Evolutionary conservation across 2,113 vertebrate genomes (phyloP).

Genomic region (Phyllostomus hastatus): DNA sequence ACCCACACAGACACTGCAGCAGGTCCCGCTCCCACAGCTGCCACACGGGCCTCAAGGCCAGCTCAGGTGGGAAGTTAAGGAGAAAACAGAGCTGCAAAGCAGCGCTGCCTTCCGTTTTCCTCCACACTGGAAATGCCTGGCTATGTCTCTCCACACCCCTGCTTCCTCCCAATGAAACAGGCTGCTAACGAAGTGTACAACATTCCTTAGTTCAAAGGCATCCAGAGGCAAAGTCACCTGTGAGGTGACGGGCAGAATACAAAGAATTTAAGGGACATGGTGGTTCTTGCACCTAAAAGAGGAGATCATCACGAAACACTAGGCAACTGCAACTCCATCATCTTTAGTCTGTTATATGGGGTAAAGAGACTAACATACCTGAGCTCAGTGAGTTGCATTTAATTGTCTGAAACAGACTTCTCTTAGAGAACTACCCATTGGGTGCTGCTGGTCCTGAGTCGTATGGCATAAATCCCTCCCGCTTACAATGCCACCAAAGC

Average conservation of each 20-base stretch:
- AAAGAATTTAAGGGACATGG: not conserved
- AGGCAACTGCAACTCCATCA: not conserved
- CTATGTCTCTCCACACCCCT: not conserved
- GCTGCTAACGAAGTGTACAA: not conserved
- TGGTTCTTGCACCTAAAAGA: not conserved
- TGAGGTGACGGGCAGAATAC: not conserved
- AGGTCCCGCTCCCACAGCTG: not conserved
- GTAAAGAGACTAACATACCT: not conserved
- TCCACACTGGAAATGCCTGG: not conserved
- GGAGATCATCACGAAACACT: not conserved
- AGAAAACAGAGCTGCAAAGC: not conserved
- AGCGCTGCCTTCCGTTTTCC: not conserved
- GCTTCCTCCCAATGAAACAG: not conserved
- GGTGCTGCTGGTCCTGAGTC: not conserved
- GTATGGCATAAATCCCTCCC: not conserved
- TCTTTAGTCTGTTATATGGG: not conserved
- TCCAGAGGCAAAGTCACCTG: not conserved
- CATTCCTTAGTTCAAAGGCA: not conserved
- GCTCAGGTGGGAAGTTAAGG: not conserved
- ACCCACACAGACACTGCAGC: not conserved
- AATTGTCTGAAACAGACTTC: constrained; percentile 41
- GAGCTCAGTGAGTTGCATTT: not conserved
- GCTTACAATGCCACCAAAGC: not conserved
- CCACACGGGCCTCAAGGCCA: not conserved
- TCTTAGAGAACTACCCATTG: constrained; percentile 35